phyloP scores from a whole-genome alignment of 1,140 invertebrate species.

The Neodiprion fabricii region DNA sequence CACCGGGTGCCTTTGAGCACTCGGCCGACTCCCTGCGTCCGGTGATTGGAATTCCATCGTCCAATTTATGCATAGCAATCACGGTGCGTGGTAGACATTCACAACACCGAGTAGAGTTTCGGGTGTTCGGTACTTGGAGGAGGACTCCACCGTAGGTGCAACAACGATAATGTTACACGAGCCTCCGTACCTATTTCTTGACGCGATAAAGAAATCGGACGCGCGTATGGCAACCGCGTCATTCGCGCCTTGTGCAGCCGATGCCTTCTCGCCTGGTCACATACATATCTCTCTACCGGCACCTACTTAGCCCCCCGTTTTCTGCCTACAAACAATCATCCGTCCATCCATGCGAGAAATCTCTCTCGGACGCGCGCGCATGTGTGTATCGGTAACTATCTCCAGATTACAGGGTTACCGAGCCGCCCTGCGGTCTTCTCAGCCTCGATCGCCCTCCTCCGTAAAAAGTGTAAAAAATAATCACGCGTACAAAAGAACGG shows the following conservation, averaged over 20 bases:
- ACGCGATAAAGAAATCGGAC: no score
- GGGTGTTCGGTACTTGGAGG: neutral
- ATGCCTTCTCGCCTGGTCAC: neutral
- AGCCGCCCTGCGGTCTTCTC: conserved; percentile 23
- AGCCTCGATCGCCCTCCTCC: no score
- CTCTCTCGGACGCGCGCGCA: neutral
- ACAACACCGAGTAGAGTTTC: neutral
- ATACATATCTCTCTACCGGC: conserved; percentile 26
- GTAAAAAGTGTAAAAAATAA: no score
- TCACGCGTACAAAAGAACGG: no score
- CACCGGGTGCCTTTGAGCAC: conserved; percentile 3
- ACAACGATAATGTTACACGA: neutral
- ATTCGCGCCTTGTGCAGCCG: neutral
- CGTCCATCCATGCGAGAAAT: conserved; percentile 9
- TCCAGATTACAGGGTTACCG: conserved; percentile 42
- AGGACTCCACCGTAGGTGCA: neutral
- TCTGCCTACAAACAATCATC: conserved; percentile 40
- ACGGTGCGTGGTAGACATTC: neutral
- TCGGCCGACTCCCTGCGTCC: conserved; percentile 8
- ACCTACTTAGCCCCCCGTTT: conserved; percentile 39
- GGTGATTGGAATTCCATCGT: conserved; percentile 17
- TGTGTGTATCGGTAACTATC: conserved; percentile 20
- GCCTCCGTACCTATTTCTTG: no score
- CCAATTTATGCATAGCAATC: conserved; percentile 17
- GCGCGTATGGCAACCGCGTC: no score